Base-by-base conservation (phyloP, 2,113 vertebrate species). In the Morone chrysops region DNA sequence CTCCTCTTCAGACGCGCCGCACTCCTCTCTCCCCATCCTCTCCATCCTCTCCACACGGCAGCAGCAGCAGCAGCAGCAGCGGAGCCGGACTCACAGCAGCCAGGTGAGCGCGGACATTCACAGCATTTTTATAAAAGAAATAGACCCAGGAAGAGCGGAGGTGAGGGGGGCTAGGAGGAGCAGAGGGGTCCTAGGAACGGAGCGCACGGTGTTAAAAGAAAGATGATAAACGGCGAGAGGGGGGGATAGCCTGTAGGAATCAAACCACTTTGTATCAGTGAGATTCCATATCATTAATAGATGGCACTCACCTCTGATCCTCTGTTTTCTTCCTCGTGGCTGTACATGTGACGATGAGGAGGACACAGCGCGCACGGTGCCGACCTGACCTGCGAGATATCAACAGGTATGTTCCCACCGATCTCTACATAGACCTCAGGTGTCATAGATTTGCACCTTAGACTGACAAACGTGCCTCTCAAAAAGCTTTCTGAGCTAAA, bases 321-420 rank as follows among this genome's bases (percentile, higher is more conserved):
- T 69, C 41, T 67, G 17, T 73, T 70, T 67, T 60, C 48, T 70
- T 11, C 25, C 16, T 70, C 9, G 3, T 38, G 18, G 31, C 10
- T 78, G 25, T 22, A 83, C 85, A 69, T 53, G 25, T 11, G 53
- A n/a, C 5, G 48, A 22, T 5, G 77, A 73, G 0, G 70, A 78
- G 20, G 57, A 74, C 36, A 77, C 74, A 18, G 47, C 25, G 5
- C 5, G n/a, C 62, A 17, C 41, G 45, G 60, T 5, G 38, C 40
- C 22, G 18, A 16, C 70, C 31, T 10, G 73, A 85, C 77, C 78
- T 6, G 54, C 61, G 5, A 36, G 14, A 47, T 45, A 73, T 84
- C 92, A 91, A 92, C 91, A 92, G 90, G 92, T 93, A 90, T 4
- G 90, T 89, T 69, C 8, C 48, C 25, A 56, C 40, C 31, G 18